A percentile compares a stretch with the other conserved stretches of the same genome.
Evolutionary conservation across 1,140 invertebrate species (phyloP).

Genomic region (Drosophila nannoptera): DNA sequence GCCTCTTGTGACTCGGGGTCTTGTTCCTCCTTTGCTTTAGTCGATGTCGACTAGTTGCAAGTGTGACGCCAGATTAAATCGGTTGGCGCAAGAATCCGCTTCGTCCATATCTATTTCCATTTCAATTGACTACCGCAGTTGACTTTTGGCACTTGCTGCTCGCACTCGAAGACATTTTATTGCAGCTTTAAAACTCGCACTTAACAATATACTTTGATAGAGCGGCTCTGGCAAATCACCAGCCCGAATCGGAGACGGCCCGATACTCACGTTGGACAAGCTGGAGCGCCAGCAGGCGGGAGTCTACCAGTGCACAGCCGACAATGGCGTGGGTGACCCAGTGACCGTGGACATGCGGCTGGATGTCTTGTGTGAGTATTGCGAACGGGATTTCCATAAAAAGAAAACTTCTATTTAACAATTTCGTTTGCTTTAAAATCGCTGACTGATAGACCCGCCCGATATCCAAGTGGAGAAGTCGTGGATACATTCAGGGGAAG

Average conservation of each 20-base stretch:
- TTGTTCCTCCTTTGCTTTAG: conserved; percentile 32
- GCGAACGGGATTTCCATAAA: background rate
- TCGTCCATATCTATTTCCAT: conserved; percentile 28
- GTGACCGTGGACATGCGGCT: conserved; percentile 83
- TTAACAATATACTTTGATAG: conserved; percentile 35
- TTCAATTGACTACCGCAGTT: conserved; percentile 51
- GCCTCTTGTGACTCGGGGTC: conserved; percentile 34
- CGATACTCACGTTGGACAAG: conserved; percentile 83
- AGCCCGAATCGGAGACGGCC: conserved; percentile 81
- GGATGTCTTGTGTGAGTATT: conserved; percentile 83
- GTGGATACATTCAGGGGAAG: conserved; percentile 87
- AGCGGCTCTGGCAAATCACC: conserved; percentile 76
- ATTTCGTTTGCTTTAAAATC: background rate
- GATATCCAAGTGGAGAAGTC: conserved; percentile 86
- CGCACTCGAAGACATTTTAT: conserved; percentile 41
- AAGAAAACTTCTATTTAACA: background rate
- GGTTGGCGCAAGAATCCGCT: conserved; percentile 6
- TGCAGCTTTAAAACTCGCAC: background rate
- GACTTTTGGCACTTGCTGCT: conserved; percentile 58
- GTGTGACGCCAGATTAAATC: conserved; percentile 45
- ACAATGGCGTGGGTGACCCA: conserved; percentile 84
- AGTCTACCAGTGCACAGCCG: conserved; percentile 84
- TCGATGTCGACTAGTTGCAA: conserved; percentile 63
- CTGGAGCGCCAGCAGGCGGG: conserved; percentile 84
- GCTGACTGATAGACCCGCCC: conserved; percentile 80